Conservation (phyloP, 1,140 invertebrate genomes). For the Ceratina calcarata region DNA sequence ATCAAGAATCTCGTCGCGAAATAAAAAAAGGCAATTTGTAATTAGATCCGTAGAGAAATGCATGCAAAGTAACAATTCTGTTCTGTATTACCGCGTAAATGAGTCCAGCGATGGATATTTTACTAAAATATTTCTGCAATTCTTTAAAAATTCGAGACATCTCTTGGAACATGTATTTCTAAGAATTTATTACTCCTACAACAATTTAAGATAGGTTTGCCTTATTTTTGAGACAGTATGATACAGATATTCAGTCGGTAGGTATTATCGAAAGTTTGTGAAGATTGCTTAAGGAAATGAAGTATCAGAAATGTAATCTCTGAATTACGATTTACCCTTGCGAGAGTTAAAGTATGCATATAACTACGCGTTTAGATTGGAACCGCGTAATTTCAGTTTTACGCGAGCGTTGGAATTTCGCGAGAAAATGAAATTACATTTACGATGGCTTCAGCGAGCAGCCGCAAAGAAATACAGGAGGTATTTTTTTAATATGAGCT, state of each 20-base stretch:
- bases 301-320: neutral
- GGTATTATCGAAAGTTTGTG: neutral
- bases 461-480: constrained; percentile 34
- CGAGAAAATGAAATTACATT: constrained; percentile 43
- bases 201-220: no score
- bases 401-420: neutral
- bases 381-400: constrained; percentile 31
- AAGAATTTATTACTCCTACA: no score
- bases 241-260: neutral
- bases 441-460: constrained; percentile 18
- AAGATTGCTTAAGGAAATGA: neutral
- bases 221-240: neutral
- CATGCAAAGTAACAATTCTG: neutral
- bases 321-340: neutral
- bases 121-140: no score
- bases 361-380: neutral
- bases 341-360: neutral
- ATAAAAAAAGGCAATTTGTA: neutral
- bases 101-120: no score
- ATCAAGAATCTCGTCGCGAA: neutral
- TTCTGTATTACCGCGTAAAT: no score
- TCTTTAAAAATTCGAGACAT: no score
- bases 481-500: constrained; percentile 42
- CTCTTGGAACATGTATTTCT: no score
- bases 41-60: neutral